Evolutionary conservation across 2,888 invertebrate species (phyloP).

Genomic region (Campoletis raptor): DNA sequence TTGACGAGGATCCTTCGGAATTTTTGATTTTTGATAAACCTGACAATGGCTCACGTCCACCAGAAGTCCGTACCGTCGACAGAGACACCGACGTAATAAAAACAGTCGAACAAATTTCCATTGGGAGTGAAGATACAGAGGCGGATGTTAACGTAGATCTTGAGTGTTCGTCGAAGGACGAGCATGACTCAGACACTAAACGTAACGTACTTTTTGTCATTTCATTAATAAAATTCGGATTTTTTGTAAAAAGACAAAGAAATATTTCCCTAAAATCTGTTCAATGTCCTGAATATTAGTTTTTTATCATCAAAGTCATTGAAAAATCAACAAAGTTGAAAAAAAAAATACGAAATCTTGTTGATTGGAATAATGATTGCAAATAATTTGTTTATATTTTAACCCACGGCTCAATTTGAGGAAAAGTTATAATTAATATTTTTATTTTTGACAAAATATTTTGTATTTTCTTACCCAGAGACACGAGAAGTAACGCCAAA

Average conservation of each 20-base stretch:
- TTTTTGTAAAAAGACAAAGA: not conserved
- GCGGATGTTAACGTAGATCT: constrained; percentile 77
- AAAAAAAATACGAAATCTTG: not conserved
- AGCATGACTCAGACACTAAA: constrained; percentile 71
- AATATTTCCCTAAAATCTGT: too few species aligned
- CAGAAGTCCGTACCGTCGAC: constrained; percentile 40
- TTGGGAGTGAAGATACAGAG: constrained; percentile 77
- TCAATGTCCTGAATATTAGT: too few species aligned
- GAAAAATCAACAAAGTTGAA: not conserved
- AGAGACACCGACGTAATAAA: constrained; percentile 50
- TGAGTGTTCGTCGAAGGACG: constrained; percentile 76
- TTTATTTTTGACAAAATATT: not conserved
- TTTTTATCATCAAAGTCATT: too few species aligned
- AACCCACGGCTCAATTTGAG: not conserved
- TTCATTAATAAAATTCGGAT: not conserved
- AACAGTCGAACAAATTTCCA: constrained; percentile 51
- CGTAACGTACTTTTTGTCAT: constrained; percentile 65
- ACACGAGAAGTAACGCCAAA: constrained; percentile 49
- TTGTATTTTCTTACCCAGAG: constrained; percentile 9
- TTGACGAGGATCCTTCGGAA: constrained; percentile 72
- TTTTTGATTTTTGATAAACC: constrained; percentile 68
- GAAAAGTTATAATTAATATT: not conserved
- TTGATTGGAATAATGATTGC: not conserved
- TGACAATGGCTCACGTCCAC: constrained; percentile 55
- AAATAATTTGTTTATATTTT: too few species aligned